Percentiles rank a stretch among this genome's conserved stretches.
Conservation (phyloP, 2,797 vertebrate species). For the Rhinoraja longicauda region DNA sequence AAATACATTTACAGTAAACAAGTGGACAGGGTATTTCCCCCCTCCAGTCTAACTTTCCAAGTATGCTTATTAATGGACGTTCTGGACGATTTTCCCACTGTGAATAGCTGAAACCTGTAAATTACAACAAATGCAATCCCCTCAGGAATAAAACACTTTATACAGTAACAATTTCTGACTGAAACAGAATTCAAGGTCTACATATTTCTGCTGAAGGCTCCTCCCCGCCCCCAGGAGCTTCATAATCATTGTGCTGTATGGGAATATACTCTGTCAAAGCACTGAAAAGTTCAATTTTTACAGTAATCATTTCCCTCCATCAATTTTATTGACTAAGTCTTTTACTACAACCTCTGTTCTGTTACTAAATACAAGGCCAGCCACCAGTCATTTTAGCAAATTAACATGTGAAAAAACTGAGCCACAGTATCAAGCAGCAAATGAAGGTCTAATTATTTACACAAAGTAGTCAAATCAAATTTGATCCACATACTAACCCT, state of each 20-base stretch:
- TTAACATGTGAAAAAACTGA: background rate
- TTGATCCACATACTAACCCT: background rate
- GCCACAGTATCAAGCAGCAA: background rate
- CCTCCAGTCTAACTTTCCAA: background rate
- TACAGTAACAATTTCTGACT: background rate
- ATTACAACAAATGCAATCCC: background rate
- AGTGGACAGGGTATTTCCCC: background rate
- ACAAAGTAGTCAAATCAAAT: background rate
- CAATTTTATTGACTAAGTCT: conserved; percentile 15
- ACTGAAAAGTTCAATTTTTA: background rate
- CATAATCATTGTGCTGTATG: background rate
- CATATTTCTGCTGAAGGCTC: background rate
- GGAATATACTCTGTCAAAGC: conserved; percentile 1
- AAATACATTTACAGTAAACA: background rate
- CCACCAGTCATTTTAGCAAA: background rate
- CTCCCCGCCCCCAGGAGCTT: background rate
- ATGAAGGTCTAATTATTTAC: background rate
- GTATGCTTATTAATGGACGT: background rate
- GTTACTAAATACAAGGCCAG: background rate
- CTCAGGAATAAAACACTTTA: background rate
- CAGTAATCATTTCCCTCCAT: background rate
- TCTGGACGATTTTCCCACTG: background rate
- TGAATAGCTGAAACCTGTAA: background rate
- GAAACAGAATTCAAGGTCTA: background rate
- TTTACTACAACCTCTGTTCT: background rate